Evolutionary conservation across 2,888 invertebrate species (phyloP), one percentile per base, ranked within the genome.

Genomic region (Morpho achilles): DNA sequence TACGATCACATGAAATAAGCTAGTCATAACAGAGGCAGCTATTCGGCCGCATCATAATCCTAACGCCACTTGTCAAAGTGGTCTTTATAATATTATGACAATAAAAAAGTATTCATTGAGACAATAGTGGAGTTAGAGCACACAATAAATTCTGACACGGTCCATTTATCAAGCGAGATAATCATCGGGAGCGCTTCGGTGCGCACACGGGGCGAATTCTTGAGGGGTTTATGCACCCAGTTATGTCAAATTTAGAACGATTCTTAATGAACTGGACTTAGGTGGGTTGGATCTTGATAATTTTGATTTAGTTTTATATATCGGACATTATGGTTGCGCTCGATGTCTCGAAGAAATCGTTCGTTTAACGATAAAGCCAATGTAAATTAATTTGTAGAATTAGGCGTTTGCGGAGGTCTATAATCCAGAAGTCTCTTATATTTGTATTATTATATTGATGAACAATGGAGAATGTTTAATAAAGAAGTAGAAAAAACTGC

Each of bases 91-190:
- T 85, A 82, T 84, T 81, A 78, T 84, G 84, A 84, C 82, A 81
- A 82, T 83, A 90, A 88, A 88, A 86, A 87, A 82, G 82, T 79
- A 84, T 86, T 87, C 87, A 89, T 89, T 89, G 90, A 90, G 87
- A 90, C 90, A 90, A 90, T 89, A 89, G 88, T 75, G 69, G 77
- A 82, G 82, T 77, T 76, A 75, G 80, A 77, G 75, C 77, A 78
- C 79, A 83, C 83, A 84, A 87, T 87, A 87, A 86, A 84, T 86
- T 85, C 76, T 85, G 88, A 85, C 87, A 75, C 71, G 82, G 74
- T 84, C 80, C 88, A 89, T 90, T 88, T 89, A 90, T 90, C 90
- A 89, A 73, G 60, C 64, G 61, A 75, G 90, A 89, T 90, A 84
- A 79, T 81, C 76, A 89, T 89, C 90, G 78, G 72, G 66, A 69